Conservation (phyloP, 2,113 vertebrate species). For the Chaenocephalus aceratus region DNA sequence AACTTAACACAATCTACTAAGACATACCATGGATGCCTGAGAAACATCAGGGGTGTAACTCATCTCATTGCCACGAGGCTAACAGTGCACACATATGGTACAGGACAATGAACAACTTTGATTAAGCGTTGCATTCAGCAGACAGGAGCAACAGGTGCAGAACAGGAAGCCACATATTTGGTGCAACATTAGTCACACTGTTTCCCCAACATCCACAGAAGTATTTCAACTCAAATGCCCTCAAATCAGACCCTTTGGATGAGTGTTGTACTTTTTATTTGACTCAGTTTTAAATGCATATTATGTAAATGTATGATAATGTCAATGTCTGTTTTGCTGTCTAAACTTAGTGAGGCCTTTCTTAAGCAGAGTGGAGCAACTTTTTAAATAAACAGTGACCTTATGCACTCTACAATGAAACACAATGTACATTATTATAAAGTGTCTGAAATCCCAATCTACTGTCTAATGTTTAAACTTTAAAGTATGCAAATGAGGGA, state of each 20-base stretch:
- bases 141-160: conserved; percentile 28
- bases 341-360: neutral
- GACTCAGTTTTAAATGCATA: neutral
- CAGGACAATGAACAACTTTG: neutral
- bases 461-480: neutral
- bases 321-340: neutral
- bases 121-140: neutral
- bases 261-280: neutral
- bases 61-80: neutral
- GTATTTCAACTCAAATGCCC: neutral
- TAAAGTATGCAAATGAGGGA: neutral
- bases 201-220: conserved; percentile 21
- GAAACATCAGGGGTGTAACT: neutral
- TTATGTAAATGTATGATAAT: neutral
- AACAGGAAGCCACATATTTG: conserved; percentile 65
- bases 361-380: neutral
- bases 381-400: neutral
- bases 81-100: neutral
- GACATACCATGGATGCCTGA: neutral
- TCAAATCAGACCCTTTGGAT: neutral
- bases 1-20: neutral
- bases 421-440: neutral
- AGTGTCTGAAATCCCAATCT: neutral
- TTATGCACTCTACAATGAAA: neutral
- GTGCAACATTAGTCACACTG: conserved; percentile 22